Conservation (phyloP, 2,113 vertebrate genomes). For the Apodemus speciosus region DNA sequence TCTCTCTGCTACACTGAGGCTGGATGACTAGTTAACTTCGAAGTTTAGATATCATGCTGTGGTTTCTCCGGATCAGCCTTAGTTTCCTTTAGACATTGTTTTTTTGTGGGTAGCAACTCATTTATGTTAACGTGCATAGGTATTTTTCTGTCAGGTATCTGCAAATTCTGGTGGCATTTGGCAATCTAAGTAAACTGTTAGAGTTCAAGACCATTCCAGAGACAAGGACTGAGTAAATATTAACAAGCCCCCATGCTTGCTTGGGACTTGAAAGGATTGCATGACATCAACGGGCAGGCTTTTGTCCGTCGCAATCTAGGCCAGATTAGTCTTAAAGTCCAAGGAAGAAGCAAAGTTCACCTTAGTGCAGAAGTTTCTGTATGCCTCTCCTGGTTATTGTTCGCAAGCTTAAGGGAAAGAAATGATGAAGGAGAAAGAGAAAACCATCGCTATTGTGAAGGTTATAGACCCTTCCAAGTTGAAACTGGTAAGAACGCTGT, state of each 20-base stretch:
- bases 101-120: slow-evolving; percentile 29
- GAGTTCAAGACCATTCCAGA: slow-evolving; percentile 82
- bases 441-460: slow-evolving; percentile 81
- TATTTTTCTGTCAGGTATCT: slow-evolving; percentile 71
- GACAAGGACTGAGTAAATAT: slow-evolving; percentile 84
- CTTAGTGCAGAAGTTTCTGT: slow-evolving; percentile 76
- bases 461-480: slow-evolving; percentile 84
- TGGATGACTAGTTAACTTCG: not conserved
- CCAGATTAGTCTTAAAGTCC: slow-evolving; percentile 93
- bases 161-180: slow-evolving; percentile 72
- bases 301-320: slow-evolving; percentile 86
- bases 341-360: slow-evolving; percentile 93
- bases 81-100: not conserved
- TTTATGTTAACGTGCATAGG: slow-evolving; percentile 28
- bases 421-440: slow-evolving; percentile 85
- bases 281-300: slow-evolving; percentile 81
- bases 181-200: slow-evolving; percentile 74
- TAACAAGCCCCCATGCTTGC: slow-evolving; percentile 83
- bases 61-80: slow-evolving; percentile 23
- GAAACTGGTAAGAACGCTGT: slow-evolving; percentile 85
- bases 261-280: slow-evolving; percentile 82
- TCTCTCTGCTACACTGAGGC: not conserved
- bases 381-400: slow-evolving; percentile 70
- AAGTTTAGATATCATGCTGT: not conserved
- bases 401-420: slow-evolving; percentile 74